Base-by-base conservation (phyloP, 2,888 invertebrate genomes). In the Ophion costatus region DNA sequence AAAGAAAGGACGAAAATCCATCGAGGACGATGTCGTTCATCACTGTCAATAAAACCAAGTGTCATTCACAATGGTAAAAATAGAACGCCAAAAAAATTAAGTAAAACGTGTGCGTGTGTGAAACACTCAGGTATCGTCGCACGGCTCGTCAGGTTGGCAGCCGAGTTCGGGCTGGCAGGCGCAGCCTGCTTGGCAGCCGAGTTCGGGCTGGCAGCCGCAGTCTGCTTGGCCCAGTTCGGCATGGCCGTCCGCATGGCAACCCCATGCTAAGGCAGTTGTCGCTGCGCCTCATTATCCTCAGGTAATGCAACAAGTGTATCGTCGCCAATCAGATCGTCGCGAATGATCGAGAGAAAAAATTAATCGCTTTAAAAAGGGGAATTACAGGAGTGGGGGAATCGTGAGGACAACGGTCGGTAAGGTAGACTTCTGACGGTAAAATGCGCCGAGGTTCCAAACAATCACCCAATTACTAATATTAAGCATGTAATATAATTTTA, bases 71-170 rank as follows among this genome's bases (percentile, higher is more conserved):
- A 24, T 57, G 67, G 71, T 20, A 1, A 17, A 20, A 14, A 38
- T 33, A 10, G 20, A 66, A 67, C 66, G 29, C 66, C 24, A 66
- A 80, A 17, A 74, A 70, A 71, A 56, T 24, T 38, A 1, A 29
- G 70, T 63, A 66, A 42, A 70, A 63, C 69, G 78, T 85, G 63
- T 78, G 61, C 76, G 74, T 45, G 45, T 14, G 14, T 56, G 59
- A 78, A 82, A 77, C 81, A 78, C 84, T 87, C 86, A 90, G 90
- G 88, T 89, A 81, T 87, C 86, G n/a, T 87, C 87, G 85, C 83
- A 82, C 22, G 82, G 79, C 38, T 80, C 80, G 29, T 87, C 88
- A 29, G 90, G 87, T 70, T 90, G 87, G 88, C 85, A 71, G 71
- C 80, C 88, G 33, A 71, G 71, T 71, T 85, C 90, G 70, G 85